Evolutionary conservation across 2,113 vertebrate genomes (phyloP), one percentile per base, ranked within the genome.

Genomic region (Tympanuchus pallidicinctus): DNA sequence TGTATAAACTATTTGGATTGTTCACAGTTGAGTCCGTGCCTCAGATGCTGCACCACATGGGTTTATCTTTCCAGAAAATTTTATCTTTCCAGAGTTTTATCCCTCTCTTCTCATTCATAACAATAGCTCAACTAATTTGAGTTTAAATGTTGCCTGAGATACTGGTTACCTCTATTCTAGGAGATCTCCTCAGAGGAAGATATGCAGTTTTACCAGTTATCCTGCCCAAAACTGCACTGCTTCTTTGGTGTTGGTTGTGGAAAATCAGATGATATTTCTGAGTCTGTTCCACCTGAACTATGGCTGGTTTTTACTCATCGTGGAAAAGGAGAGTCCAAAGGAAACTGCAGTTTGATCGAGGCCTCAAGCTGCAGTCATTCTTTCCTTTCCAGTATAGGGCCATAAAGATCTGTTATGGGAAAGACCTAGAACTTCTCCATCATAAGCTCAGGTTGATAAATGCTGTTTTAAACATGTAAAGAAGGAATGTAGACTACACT

Each of bases 101-200:
- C 8, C 47, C 13, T 88, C 10, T 70, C 56, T 13, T 88, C 12
- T 73, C 52, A 12, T 42, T 38, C 45, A 59, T 0, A 0, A 34
- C 6, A 3, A 32, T 5, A 3, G 27, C 10, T 11, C 0, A 2
- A 38, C 18, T 63, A 11, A 60, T 89, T 84, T 70, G n/a, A 13
- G 1, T 8, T 65, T 2, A 61, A 4, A 6, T 15, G 10, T 40
- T 71, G 17, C 6, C 16, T 0, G 9, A 71, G 21, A 57, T 59
- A 54, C 10, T 40, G 38, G 8, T 48, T n/a, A 50, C 14, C 13
- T 48, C 36, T 60, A 5, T 64, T 81, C 13, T 34, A 47, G 27
- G 14, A 69, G 8, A 40, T 50, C 52, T 65, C 75, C 7, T 72
- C 16, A 56, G 25, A 19, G 28, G 7, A 71, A 84, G 19, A 38